A percentile compares a stretch with the other conserved stretches of the same genome.
phyloP scores from a whole-genome alignment of 2,113 vertebrate genomes.

The Syrrhaptes paradoxus region DNA sequence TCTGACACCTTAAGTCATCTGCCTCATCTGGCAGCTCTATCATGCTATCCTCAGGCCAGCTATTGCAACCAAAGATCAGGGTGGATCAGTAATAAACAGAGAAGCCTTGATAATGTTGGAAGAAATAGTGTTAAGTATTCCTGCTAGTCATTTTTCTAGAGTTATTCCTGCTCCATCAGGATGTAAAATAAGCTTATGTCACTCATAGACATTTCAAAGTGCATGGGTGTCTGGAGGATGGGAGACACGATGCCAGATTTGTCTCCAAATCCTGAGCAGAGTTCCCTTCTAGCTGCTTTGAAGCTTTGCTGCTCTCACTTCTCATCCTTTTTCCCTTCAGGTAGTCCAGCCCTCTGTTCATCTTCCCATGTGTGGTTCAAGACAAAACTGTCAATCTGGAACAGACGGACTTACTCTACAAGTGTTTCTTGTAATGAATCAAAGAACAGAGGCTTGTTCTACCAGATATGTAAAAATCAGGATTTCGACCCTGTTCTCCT shows the following conservation, averaged over 20 bases:
- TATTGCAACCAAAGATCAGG: neutral
- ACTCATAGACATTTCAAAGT: neutral
- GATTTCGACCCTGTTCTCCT: constrained; percentile 6
- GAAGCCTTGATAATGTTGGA: neutral
- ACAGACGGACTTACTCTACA: neutral
- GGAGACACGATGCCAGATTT: neutral
- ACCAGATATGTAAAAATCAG: constrained; percentile 2
- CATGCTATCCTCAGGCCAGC: neutral
- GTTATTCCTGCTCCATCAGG: neutral
- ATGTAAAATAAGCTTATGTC: neutral
- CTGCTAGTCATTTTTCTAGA: neutral
- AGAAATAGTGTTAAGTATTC: neutral
- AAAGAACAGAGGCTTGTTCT: constrained; percentile 43
- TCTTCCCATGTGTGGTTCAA: neutral
- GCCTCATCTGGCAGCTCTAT: neutral
- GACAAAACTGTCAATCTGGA: constrained; percentile 13
- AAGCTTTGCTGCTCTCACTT: neutral
- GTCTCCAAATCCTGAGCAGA: neutral
- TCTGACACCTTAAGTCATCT: neutral
- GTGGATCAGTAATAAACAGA: neutral
- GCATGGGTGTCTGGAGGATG: neutral
- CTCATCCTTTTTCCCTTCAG: neutral
- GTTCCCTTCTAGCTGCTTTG: neutral
- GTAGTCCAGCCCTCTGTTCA: neutral
- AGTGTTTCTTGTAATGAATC: constrained; percentile 2